These are phyloP conservation scores for Varanus salvator DNA, from an alignment of 2,113 vertebrate species.

Conservation along the genomic window DNA sequence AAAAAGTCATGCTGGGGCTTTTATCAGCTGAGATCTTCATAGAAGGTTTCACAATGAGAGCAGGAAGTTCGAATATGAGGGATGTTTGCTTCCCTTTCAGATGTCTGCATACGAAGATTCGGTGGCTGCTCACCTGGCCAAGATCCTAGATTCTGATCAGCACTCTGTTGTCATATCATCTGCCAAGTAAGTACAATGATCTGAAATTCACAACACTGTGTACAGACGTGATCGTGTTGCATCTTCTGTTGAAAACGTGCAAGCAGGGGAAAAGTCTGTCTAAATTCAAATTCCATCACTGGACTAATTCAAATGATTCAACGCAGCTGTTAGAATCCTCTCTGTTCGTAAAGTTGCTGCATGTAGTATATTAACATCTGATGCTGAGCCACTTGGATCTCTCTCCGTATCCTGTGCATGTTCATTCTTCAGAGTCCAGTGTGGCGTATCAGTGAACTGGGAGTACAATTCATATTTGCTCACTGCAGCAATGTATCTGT, in stretches of 20 bases:
- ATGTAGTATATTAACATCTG: neutral
- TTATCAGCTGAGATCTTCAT: no score
- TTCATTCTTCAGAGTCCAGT: no score
- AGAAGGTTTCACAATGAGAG: no score
- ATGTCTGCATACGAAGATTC: slow-evolving; percentile 96
- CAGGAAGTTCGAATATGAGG: neutral
- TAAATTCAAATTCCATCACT: slow-evolving; percentile 24
- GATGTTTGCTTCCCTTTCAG: slow-evolving; percentile 75
- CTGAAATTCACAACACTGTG: neutral
- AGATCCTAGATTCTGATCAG: slow-evolving; percentile 97
- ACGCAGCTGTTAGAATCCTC: neutral
- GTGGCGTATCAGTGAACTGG: neutral
- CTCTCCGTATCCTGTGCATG: neutral
- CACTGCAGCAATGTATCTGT: neutral
- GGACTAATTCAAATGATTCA: neutral
- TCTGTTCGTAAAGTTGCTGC: neutral
- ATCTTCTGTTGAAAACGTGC: neutral
- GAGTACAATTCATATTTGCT: neutral
- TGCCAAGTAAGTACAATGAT: slow-evolving; percentile 87
- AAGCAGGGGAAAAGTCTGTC: neutral
- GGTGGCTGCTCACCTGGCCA: slow-evolving; percentile 93
- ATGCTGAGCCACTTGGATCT: no score
- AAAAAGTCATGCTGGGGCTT: neutral
- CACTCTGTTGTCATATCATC: slow-evolving; percentile 94
- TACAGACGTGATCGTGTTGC: slow-evolving; percentile 23